Evolutionary conservation across 2,888 invertebrate species (phyloP).

Genomic region (Drosophila limbata): DNA sequence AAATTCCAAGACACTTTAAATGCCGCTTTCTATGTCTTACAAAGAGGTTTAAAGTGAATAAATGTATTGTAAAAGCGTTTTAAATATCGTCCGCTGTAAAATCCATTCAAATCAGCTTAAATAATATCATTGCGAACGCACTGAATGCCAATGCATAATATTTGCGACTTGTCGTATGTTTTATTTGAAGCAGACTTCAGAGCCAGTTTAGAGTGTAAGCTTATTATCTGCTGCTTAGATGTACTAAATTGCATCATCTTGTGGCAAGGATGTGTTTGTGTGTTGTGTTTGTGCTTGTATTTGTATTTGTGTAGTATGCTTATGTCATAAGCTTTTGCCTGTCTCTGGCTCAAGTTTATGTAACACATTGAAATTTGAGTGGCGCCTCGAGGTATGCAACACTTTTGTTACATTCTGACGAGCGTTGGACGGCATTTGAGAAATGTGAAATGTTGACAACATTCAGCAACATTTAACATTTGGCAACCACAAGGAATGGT

Average conservation of each 20-base stretch:
- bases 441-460: conserved; percentile 46
- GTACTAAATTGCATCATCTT: neutral
- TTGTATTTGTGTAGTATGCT: neutral
- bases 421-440: conserved; percentile 36
- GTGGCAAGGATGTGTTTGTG: neutral
- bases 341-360: conserved; percentile 1
- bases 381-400: conserved; percentile 18
- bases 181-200: neutral
- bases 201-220: conserved; percentile 11
- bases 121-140: neutral
- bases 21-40: too few relatives aligned
- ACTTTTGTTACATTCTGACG: conserved; percentile 15
- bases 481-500: conserved; percentile 16
- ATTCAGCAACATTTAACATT: conserved; percentile 30
- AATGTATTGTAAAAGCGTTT: too few relatives aligned
- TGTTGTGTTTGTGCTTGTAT: too few relatives aligned
- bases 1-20: too few relatives aligned
- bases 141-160: neutral
- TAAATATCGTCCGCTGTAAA: too few relatives aligned
- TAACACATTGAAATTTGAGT: conserved; percentile 8
- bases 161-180: neutral
- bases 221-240: conserved; percentile 1
- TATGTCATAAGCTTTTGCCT: conserved; percentile 8
- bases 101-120: neutral
- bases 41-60: too few relatives aligned